phyloP scores from a whole-genome alignment of 2,888 invertebrate genomes.

The Xestobium rufovillosum region DNA sequence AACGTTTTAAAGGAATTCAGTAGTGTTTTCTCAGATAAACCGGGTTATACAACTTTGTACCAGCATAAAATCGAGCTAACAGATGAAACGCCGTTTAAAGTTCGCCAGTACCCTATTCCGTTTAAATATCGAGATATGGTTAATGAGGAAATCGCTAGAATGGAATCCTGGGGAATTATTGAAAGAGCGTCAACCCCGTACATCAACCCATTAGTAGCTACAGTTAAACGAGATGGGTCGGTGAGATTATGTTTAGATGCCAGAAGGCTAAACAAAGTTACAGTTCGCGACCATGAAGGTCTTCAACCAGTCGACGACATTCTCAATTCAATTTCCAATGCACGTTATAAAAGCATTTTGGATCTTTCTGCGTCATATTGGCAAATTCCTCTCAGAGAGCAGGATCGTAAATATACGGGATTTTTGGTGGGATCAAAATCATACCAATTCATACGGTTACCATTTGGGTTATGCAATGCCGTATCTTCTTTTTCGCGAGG shows the following conservation, averaged over 20 bases:
- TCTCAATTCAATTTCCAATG: neutral
- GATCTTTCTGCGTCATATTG: slow-evolving; percentile 10
- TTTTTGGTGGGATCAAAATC: slow-evolving; percentile 17
- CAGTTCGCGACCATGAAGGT: slow-evolving; percentile 25
- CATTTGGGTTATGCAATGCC: slow-evolving; percentile 18
- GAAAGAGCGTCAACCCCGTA: slow-evolving; percentile 25
- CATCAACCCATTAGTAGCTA: slow-evolving; percentile 26
- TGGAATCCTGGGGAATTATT: slow-evolving; percentile 27
- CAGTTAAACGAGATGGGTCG: slow-evolving; percentile 25
- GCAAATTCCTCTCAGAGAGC: slow-evolving; percentile 10
- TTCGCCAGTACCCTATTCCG: no score
- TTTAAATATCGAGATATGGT: neutral
- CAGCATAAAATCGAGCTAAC: slow-evolving; percentile 21
- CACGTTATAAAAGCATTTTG: slow-evolving; percentile 1
- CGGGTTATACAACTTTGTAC: slow-evolving; percentile 15
- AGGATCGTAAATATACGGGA: slow-evolving; percentile 17
- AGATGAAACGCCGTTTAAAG: slow-evolving; percentile 18
- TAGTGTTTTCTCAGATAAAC: slow-evolving; percentile 8
- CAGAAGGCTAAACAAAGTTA: slow-evolving; percentile 25
- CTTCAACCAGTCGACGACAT: slow-evolving; percentile 12
- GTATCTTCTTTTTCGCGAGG: slow-evolving; percentile 17
- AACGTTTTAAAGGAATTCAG: neutral
- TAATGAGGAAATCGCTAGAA: slow-evolving; percentile 7
- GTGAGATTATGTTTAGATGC: slow-evolving; percentile 29
- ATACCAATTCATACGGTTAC: slow-evolving; percentile 21